Percentiles rank a stretch among this genome's conserved stretches.
phyloP scores from a whole-genome alignment of 1,140 invertebrate species.

The Protaetia brevitarsis region DNA sequence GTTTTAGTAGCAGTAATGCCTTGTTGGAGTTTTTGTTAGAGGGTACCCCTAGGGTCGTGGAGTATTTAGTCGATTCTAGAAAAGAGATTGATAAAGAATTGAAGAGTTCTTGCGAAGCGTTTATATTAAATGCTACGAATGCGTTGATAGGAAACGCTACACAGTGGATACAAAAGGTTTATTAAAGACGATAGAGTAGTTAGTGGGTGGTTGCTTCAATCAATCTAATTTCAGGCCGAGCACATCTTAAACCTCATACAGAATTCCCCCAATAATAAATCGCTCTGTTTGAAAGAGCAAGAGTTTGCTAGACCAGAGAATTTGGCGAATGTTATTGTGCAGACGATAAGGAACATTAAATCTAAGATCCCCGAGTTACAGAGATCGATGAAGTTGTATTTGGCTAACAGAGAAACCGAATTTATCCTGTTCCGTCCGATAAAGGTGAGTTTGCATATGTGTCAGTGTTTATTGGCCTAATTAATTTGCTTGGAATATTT shows the following conservation, averaged over 20 bases:
- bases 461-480: no score
- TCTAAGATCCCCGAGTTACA: conserved; percentile 76
- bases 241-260: conserved; percentile 34
- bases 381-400: conserved; percentile 87
- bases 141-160: conserved; percentile 61
- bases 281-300: conserved; percentile 47
- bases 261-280: neutral
- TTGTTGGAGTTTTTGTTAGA: conserved; percentile 87
- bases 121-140: conserved; percentile 79
- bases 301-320: conserved; percentile 54
- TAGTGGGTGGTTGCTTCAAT: no score
- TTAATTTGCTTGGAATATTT: no score
- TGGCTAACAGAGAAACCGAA: conserved; percentile 95
- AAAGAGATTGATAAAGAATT: conserved; percentile 92
- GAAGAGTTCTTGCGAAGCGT: conserved; percentile 86
- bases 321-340: conserved; percentile 55
- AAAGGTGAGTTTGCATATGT: conserved; percentile 56
- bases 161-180: conserved; percentile 31
- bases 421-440: conserved; percentile 93
- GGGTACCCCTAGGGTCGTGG: conserved; percentile 88
- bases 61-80: conserved; percentile 88
- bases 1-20: conserved; percentile 85
- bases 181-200: neutral
- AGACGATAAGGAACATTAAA: conserved; percentile 72
- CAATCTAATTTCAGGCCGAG: conserved; percentile 36